These are phyloP conservation scores for Antheraea yamamai DNA, from an alignment of 2,888 invertebrate species.

Conservation along the genomic window DNA sequence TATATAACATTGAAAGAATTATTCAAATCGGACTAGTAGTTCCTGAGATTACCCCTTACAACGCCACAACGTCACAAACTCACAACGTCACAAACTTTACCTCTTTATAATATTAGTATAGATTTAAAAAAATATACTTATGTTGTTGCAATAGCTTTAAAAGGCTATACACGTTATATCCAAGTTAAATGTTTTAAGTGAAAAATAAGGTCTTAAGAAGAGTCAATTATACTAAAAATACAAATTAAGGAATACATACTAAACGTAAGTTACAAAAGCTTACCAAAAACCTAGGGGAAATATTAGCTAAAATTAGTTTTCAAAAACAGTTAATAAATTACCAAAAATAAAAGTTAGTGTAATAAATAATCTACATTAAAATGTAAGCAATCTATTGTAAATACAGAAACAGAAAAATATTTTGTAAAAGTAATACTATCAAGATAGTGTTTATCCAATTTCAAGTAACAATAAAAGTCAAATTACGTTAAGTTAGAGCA, in stretches of 20 bases:
- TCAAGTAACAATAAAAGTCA: slow-evolving; percentile 16
- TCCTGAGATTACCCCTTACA: no score
- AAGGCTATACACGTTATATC: neutral
- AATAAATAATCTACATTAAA: neutral
- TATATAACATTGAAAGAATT: no score
- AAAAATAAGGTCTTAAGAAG: no score
- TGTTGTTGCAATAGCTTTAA: neutral
- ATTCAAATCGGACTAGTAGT: no score
- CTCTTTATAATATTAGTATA: no score
- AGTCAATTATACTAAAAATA: neutral
- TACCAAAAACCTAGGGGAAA: neutral
- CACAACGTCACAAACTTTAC: no score
- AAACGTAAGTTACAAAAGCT: neutral
- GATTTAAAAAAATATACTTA: no score
- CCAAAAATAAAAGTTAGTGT: neutral
- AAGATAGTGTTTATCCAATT: neutral
- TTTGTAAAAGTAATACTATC: neutral
- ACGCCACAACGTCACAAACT: no score
- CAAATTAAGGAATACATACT: neutral
- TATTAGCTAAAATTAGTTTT: neutral
- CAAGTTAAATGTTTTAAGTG: neutral
- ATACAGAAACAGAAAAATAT: neutral
- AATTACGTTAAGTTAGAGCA: slow-evolving; percentile 9
- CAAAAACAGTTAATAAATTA: neutral
- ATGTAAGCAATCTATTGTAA: neutral